Conservation (phyloP, 1,140 invertebrate species). For the Drosophila nigrodunni region DNA sequence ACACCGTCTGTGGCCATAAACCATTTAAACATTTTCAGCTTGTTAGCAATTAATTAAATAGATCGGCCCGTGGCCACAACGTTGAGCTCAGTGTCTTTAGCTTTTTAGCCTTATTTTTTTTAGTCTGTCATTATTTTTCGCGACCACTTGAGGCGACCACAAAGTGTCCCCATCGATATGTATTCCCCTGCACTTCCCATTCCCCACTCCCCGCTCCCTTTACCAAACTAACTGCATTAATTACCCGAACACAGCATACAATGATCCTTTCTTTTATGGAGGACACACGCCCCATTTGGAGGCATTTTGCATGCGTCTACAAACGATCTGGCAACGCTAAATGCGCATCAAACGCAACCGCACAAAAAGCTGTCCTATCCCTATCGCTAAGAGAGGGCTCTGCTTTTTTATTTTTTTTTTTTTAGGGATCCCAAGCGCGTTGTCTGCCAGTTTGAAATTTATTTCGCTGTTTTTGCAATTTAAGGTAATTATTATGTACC, state of each 20-base stretch:
- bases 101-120: not conserved
- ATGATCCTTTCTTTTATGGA: conserved; percentile 63
- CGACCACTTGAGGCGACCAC: conserved; percentile 20
- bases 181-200: not conserved
- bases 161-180: conserved; percentile 49
- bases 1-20: conserved; percentile 52
- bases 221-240: conserved; percentile 43
- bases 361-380: conserved; percentile 36
- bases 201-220: not conserved
- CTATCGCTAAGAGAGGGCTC: no score
- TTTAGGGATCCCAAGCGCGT: conserved; percentile 11
- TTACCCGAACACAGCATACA: conserved; percentile 69
- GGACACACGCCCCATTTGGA: conserved; percentile 72
- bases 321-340: conserved; percentile 66
- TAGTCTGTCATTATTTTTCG: conserved; percentile 71
- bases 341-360: conserved; percentile 65
- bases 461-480: conserved; percentile 84
- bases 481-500: conserved; percentile 85
- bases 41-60: conserved; percentile 84
- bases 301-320: conserved; percentile 63
- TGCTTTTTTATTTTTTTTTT: no score
- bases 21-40: conserved; percentile 80
- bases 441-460: conserved; percentile 65
- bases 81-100: conserved; percentile 1
- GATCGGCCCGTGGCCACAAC: conserved; percentile 67